A percentile compares a stretch with the other conserved stretches of the same genome.
These are phyloP conservation scores for Cheilosia soror DNA, from an alignment of 2,888 invertebrate genomes.

Conservation along the genomic window DNA sequence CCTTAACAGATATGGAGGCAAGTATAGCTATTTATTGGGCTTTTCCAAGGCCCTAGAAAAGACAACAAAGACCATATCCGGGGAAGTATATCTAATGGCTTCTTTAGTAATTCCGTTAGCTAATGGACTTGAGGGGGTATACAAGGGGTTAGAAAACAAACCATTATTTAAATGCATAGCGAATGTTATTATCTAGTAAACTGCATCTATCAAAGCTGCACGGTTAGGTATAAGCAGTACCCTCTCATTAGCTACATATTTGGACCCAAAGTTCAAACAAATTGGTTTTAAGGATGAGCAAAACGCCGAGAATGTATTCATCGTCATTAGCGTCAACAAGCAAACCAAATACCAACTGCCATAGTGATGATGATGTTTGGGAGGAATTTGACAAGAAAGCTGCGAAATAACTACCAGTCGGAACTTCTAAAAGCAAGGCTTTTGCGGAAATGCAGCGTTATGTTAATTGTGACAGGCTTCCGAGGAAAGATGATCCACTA, in stretches of 20 bases:
- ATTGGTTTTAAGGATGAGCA: not conserved
- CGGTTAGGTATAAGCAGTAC: not conserved
- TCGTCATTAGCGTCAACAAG: no score
- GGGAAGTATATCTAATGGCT: not conserved
- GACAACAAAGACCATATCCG: not conserved
- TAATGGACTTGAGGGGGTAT: not conserved
- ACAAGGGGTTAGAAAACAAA: not conserved
- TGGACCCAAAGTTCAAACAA: not conserved
- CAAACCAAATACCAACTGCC: no score
- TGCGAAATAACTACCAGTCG: not conserved
- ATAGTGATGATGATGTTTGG: constrained; percentile 8
- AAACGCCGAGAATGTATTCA: not conserved
- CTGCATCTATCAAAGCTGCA: no score
- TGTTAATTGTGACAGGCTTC: not conserved
- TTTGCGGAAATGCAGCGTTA: no score
- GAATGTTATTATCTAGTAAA: not conserved
- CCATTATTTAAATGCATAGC: not conserved
- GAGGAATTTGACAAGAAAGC: constrained; percentile 3
- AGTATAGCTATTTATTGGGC: not conserved
- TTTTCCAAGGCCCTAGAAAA: constrained; percentile 5
- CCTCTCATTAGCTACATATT: not conserved
- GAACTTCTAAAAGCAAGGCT: not conserved
- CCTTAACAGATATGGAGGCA: constrained; percentile 7
- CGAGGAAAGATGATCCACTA: constrained; percentile 8
- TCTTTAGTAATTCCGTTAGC: constrained; percentile 2